Conservation (phyloP, 2,113 vertebrate genomes). For the Motacilla alba region DNA sequence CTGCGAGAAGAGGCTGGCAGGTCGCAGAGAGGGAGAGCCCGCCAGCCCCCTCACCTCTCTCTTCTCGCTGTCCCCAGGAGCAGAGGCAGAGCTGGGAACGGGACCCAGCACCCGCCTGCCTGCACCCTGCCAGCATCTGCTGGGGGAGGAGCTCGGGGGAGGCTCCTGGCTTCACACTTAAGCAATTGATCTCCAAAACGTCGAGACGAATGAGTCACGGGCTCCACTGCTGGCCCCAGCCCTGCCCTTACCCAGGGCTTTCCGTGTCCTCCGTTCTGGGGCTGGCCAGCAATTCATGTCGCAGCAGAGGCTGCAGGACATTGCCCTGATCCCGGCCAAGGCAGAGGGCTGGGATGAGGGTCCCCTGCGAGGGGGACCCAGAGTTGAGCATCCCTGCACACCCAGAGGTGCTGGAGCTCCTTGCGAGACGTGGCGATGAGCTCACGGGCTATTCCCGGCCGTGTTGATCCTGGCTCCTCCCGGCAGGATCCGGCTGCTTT, state of each 20-base stretch:
- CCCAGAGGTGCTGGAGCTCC: background rate
- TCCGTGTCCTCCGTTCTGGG: background rate
- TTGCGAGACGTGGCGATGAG: conserved; percentile 8
- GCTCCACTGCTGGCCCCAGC: background rate
- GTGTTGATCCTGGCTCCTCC: conserved; percentile 55
- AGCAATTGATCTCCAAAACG: background rate
- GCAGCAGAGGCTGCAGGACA: background rate
- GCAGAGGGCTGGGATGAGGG: background rate
- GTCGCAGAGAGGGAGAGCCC: background rate
- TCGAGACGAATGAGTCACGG: background rate
- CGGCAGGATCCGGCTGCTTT: conserved; percentile 53
- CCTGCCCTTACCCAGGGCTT: background rate
- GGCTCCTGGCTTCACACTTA: background rate
- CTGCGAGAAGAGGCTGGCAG: background rate
- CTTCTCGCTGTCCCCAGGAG: background rate
- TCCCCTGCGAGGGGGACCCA: fast-evolving
- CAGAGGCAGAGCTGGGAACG: background rate
- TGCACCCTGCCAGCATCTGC: background rate
- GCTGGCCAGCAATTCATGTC: background rate
- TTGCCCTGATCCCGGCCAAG: background rate
- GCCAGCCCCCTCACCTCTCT: fast-evolving
- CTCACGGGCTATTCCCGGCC: conserved; percentile 54
- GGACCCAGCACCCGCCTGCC: background rate
- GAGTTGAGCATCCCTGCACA: background rate
- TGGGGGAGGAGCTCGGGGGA: background rate